A percentile compares a stretch with the other conserved stretches of the same genome.
phyloP scores from a whole-genome alignment of 2,113 vertebrate species.

The Platichthys flesus region DNA sequence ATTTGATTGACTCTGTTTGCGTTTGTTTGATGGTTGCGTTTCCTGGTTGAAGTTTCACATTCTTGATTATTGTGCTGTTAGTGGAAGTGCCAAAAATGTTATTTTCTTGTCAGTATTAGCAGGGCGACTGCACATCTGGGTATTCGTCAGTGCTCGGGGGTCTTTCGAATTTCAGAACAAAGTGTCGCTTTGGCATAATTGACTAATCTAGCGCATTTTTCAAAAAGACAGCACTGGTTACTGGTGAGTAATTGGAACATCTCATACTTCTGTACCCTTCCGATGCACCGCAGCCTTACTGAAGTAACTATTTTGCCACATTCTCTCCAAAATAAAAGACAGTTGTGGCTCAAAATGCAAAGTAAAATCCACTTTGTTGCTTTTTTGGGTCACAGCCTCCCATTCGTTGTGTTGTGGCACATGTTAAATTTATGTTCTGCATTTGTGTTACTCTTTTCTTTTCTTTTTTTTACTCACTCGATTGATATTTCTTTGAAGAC shows the following conservation, averaged over 20 bases:
- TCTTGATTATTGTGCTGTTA: slow-evolving; percentile 15
- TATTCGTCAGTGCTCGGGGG: background rate
- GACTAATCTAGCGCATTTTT: background rate
- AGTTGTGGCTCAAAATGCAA: slow-evolving; percentile 4
- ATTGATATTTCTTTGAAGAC: slow-evolving; percentile 68
- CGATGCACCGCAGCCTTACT: slow-evolving; percentile 28
- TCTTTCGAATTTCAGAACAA: background rate
- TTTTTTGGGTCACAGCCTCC: slow-evolving; percentile 20
- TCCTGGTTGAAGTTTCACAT: background rate
- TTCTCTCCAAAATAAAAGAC: slow-evolving; percentile 15
- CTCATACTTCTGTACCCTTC: background rate
- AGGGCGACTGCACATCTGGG: background rate
- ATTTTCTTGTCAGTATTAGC: slow-evolving; percentile 50
- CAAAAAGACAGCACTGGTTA: too few relatives aligned
- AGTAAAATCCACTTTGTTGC: background rate
- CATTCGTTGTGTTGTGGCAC: slow-evolving; percentile 21
- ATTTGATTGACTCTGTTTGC: slow-evolving; percentile 36
- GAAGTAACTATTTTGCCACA: slow-evolving; percentile 12
- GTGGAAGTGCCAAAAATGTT: slow-evolving; percentile 63
- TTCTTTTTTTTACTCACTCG: slow-evolving; percentile 62
- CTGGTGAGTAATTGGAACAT: too few relatives aligned
- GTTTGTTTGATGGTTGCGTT: slow-evolving; percentile 56
- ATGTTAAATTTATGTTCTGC: slow-evolving; percentile 42
- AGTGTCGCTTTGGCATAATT: background rate
- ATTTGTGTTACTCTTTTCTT: slow-evolving; percentile 50